Base-by-base conservation (phyloP, 2,113 vertebrate species). In the Mobula hypostoma region DNA sequence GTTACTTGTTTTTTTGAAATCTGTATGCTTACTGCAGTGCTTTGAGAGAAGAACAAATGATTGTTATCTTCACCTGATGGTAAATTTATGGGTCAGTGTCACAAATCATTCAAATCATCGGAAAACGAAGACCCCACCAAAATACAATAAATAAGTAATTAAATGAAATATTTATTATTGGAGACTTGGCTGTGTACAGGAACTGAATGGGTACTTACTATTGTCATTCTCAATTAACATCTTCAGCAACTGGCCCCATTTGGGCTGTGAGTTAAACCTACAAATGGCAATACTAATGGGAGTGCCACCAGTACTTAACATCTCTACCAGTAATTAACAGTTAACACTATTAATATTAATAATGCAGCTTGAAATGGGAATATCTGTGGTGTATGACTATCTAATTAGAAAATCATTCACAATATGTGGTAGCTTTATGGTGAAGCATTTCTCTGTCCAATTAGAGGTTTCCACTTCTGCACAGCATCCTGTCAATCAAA, bases 201-300 rank as follows among this genome's bases (percentile, higher is more conserved):
- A 96, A 96, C 96, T 96, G 96, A 95, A 95, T 95, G 95, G 96
- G 95, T 96, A 98, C 98, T 97, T 98, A 97, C 97, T 97, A 98
- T 98, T 98, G 98, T 97, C 98, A 98, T 97, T 96, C 97, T 95
- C 96, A 97, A 98, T 98, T 98, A 98, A 95, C 95, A 95, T 98
- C 96, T 96, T 95, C 96, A 96, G 95, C 95, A 95, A 98, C 96
- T 96, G 96, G 96, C 96, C 97, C 97, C 97, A 97, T 97, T 98
- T 97, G 97, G 96, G 96, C 97, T 97, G 97, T 97, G 97, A 97
- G 96, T 97, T 97, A 97, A 96, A 96, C 96, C 95, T 97, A 97
- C 96, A 96, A 97, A 97, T 97, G 96, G 96, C 95, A 95, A 96
- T 93, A 96, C 95, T 96, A 97, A 96, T 96, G 97, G 95, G 97